phyloP scores from a whole-genome alignment of 2,888 invertebrate genomes.

The Lasioglossum leucozonium region DNA sequence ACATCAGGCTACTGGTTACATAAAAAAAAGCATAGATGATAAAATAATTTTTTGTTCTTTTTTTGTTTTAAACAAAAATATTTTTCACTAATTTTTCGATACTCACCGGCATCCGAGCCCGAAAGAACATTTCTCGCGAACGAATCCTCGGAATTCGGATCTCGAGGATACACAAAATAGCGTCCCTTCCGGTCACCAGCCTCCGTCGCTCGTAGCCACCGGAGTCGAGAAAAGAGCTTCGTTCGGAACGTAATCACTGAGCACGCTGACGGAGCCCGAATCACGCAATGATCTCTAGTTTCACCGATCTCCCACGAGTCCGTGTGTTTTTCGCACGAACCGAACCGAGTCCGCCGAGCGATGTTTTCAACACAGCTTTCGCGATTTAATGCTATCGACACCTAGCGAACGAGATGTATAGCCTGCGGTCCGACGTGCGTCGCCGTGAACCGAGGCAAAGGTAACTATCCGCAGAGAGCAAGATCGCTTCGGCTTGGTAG shows the following conservation, averaged over 20 bases:
- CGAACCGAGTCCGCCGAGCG: background rate
- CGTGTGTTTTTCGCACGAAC: background rate
- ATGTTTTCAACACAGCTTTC: background rate
- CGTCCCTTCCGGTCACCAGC: background rate
- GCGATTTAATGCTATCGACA: slow-evolving; percentile 1
- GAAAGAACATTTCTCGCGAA: background rate
- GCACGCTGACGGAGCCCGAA: background rate
- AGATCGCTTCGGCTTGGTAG: slow-evolving; percentile 18
- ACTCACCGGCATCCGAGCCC: no score
- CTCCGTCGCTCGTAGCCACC: background rate
- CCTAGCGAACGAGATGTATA: background rate
- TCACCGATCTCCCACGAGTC: background rate
- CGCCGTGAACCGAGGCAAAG: background rate
- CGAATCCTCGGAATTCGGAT: background rate
- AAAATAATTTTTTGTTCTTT: no score
- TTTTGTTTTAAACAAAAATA: no score
- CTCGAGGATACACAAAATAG: background rate
- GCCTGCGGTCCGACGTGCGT: slow-evolving; percentile 18
- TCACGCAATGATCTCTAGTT: slow-evolving; percentile 5
- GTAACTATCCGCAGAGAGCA: slow-evolving; percentile 10
- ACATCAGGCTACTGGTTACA: no score
- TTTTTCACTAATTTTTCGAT: no score
- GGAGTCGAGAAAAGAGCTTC: background rate
- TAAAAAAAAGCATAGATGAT: no score
- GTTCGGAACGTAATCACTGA: background rate